These are phyloP conservation scores for Linepithema humile DNA, from an alignment of 1,140 invertebrate species.

Conservation along the genomic window DNA sequence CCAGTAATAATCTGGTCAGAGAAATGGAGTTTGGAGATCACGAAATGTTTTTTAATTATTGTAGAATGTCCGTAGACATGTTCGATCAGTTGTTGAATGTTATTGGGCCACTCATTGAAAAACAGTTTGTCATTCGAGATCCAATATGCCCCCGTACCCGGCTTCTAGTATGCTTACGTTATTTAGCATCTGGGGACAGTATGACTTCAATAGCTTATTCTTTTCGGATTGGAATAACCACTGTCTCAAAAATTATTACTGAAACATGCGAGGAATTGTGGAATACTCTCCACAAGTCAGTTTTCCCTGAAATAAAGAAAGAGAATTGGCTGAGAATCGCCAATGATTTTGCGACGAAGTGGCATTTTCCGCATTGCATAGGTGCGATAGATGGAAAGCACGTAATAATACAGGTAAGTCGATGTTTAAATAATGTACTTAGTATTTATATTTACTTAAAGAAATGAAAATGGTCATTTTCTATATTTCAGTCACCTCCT, in stretches of 20 bases:
- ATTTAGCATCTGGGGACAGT: too few relatives aligned
- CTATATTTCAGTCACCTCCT: constrained; percentile 2
- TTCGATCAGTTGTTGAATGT: constrained; percentile 21
- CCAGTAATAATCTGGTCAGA: constrained; percentile 10
- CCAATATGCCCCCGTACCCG: constrained; percentile 14
- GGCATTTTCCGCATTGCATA: not conserved
- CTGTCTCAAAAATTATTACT: too few relatives aligned
- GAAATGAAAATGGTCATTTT: not conserved
- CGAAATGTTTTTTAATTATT: constrained; percentile 36
- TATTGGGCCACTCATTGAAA: constrained; percentile 5
- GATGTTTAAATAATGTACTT: not conserved
- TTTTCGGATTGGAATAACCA: not conserved
- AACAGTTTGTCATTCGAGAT: not conserved
- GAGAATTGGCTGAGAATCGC: not conserved
- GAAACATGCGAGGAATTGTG: not conserved
- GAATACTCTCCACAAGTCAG: not conserved
- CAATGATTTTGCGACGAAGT: not conserved
- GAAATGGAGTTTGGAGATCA: constrained; percentile 13
- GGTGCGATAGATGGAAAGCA: too few relatives aligned
- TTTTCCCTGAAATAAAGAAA: not conserved
- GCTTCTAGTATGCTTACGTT: not conserved
- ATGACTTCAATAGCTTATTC: not conserved
- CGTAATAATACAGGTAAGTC: not conserved
- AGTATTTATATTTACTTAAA: not conserved
- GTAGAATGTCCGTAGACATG: constrained; percentile 20